Base-by-base conservation (phyloP, 2,797 vertebrate genomes). In the Channallabes apus region DNA sequence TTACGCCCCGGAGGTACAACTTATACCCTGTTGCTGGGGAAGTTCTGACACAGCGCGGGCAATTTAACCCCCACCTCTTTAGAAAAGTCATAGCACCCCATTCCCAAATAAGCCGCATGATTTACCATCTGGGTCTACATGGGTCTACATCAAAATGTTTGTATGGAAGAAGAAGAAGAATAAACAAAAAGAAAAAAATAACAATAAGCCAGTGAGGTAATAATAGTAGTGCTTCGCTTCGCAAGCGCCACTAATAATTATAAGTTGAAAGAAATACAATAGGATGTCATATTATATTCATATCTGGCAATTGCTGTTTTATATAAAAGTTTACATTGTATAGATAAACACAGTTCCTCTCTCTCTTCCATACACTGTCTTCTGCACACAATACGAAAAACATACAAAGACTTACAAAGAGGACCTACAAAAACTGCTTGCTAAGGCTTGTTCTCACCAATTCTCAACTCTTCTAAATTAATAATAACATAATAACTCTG, bases 401-500 rank as follows among this genome's bases (percentile, higher is more conserved):
- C 72, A 29, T 51, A 51, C 38, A 15, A 65, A 65, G 8, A 38
- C 46, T n/a, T n/a, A n/a, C 7, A 67, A 24, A 80, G 4, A 65
- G 65, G 32, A 80, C 61, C 79, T 22, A 51, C 17, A 80, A 67
- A 67, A 80, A 67, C 61, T 51, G 79, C 79, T 67, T 80, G n/a
- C 79, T 65, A 29, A 80, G 61, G 41, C 67, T 80, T 67, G 61
- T 80, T 51, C 79, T 67, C n/a, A 80, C n/a, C 27, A 4, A 65
- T 22, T 41, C n/a, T 65, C 67, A 80, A 80, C 79, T 80, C 17
- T 8, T 67, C 22, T 54, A 80, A 80, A 80, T 80, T 80, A 65
- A 80, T 80, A 80, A 64, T 27, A 65, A 62, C 77, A 27, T 1
- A 5, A 29, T 1, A 5, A 29, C 56, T 80, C 35, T 65, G 24